Evolutionary conservation across 2,113 vertebrate genomes (phyloP).

Genomic region (Gobius niger): DNA sequence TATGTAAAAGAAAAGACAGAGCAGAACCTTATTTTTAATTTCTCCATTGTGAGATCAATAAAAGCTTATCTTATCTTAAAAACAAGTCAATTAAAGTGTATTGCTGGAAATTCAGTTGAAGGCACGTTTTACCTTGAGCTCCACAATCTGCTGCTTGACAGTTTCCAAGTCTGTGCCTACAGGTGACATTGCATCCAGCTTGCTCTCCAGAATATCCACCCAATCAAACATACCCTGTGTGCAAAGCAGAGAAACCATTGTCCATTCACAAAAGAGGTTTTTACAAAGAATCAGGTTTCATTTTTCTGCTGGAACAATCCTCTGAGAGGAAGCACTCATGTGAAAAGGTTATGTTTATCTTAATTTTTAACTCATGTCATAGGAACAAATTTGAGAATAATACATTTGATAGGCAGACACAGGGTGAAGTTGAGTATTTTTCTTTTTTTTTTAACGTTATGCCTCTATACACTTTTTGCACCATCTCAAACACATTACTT

Average conservation of each 20-base stretch:
- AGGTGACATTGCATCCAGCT: constrained; percentile 93
- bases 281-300: constrained; percentile 42
- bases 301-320: constrained; percentile 18
- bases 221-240: constrained; percentile 95
- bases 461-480: not conserved
- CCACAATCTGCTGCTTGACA: constrained; percentile 97
- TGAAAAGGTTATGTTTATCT: not conserved
- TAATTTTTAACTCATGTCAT: not conserved
- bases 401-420: not conserved
- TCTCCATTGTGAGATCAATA: too few species aligned
- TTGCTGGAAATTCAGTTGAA: too few species aligned
- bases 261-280: constrained; percentile 42
- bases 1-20: not conserved
- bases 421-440: not conserved
- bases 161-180: constrained; percentile 97
- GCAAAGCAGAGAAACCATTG: constrained; percentile 32
- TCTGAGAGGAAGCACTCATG: not conserved
- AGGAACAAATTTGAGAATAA: not conserved
- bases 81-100: constrained; percentile 33
- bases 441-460: not conserved
- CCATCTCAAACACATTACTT: too few species aligned
- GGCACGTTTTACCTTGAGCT: constrained; percentile 86
- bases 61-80: too few species aligned
- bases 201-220: constrained; percentile 93
- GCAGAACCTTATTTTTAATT: not conserved